Percentiles rank a stretch among this genome's conserved stretches.
phyloP scores from a whole-genome alignment of 2,797 vertebrate genomes.

The Xiphophorus birchmanni region DNA sequence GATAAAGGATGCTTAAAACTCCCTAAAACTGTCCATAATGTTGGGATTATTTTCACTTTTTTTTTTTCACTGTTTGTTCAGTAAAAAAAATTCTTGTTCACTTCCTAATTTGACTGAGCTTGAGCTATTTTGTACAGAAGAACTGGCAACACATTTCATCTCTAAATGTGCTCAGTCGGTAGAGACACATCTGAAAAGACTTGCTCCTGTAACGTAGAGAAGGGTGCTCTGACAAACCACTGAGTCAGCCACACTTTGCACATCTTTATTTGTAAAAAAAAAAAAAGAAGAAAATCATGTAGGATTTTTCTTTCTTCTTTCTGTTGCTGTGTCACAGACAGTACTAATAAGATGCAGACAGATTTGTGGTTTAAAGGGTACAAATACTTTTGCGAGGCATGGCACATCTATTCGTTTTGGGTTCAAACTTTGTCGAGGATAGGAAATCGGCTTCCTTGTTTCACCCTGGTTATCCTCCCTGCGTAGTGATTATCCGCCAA shows the following conservation, averaged over 20 bases:
- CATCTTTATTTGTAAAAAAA: not conserved
- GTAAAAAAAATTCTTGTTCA: not conserved
- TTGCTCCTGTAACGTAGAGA: not conserved
- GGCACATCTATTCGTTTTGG: not conserved
- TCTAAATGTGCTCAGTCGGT: not conserved
- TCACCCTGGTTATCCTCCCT: not conserved
- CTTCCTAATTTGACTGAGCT: not conserved
- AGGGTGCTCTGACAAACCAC: not conserved
- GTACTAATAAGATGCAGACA: not conserved
- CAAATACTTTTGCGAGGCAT: not conserved
- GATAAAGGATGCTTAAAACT: too few species aligned
- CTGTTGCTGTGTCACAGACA: not conserved
- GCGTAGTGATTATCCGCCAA: conserved; percentile 10
- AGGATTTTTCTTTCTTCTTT: not conserved
- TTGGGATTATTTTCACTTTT: too few species aligned
- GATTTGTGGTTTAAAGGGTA: not conserved
- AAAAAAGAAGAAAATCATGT: not conserved
- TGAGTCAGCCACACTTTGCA: not conserved
- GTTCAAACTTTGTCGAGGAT: not conserved
- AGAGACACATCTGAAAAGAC: not conserved
- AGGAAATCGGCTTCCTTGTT: not conserved
- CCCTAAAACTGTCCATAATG: too few species aligned
- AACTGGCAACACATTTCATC: not conserved
- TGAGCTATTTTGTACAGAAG: not conserved
- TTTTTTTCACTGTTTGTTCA: too few species aligned